Conservation (phyloP, 2,888 invertebrate species). For the Melinaea menophilus region DNA sequence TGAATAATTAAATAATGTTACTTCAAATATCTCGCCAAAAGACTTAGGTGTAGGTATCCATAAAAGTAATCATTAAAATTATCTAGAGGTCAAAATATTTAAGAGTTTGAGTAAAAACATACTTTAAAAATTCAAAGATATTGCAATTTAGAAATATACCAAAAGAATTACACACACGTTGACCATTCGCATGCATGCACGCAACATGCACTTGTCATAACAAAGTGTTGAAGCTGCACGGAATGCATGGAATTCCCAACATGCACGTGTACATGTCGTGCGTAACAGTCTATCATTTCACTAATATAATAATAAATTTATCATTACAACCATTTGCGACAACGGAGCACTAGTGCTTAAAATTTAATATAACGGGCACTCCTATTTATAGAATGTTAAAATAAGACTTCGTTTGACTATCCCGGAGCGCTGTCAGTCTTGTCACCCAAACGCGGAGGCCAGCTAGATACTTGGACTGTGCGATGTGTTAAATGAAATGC, state of each 20-base stretch:
- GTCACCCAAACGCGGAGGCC: slow-evolving; percentile 45
- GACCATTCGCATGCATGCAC: slow-evolving; percentile 45
- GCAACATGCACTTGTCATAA: slow-evolving; percentile 56
- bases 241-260: slow-evolving; percentile 47
- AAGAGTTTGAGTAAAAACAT: slow-evolving; percentile 65
- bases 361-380: slow-evolving; percentile 57
- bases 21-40: slow-evolving; percentile 76
- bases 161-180: slow-evolving; percentile 42
- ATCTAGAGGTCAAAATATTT: slow-evolving; percentile 71
- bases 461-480: slow-evolving; percentile 15
- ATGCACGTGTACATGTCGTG: slow-evolving; percentile 48
- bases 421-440: slow-evolving; percentile 62
- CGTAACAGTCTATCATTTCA: slow-evolving; percentile 74
- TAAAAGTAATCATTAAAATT: slow-evolving; percentile 74
- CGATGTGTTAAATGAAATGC: slow-evolving; percentile 30
- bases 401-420: slow-evolving; percentile 49
- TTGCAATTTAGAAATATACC: slow-evolving; percentile 51
- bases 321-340: slow-evolving; percentile 75
- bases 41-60: slow-evolving; percentile 68
- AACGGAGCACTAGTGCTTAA: slow-evolving; percentile 72
- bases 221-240: slow-evolving; percentile 51
- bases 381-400: slow-evolving; percentile 55
- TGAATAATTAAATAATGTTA: slow-evolving; percentile 79
- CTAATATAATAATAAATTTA: slow-evolving; percentile 63
- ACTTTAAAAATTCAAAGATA: slow-evolving; percentile 53